phyloP scores from a whole-genome alignment of 2,888 invertebrate genomes.

The Muscina levida region DNA sequence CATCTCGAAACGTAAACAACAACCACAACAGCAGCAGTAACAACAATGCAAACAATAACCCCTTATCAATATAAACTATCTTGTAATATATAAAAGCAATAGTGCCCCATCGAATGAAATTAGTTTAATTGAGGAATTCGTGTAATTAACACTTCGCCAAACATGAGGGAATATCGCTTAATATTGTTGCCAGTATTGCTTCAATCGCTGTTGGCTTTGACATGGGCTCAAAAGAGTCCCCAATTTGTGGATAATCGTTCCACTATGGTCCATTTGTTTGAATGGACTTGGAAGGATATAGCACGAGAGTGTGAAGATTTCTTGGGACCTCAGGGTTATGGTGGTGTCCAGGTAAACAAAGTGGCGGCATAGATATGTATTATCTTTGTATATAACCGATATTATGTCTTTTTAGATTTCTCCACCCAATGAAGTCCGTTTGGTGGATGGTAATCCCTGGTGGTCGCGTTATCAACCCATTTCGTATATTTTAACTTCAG shows the following conservation, averaged over 20 bases:
- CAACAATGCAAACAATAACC: not conserved
- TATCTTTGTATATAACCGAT: too few species aligned
- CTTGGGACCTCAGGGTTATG: conserved; percentile 86
- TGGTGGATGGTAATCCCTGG: conserved; percentile 85
- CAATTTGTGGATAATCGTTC: conserved; percentile 80
- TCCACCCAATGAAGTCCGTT: conserved; percentile 86
- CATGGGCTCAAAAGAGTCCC: conserved; percentile 59
- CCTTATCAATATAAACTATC: not conserved
- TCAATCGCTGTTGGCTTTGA: not conserved
- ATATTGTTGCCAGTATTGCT: not conserved
- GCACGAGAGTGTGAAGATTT: conserved; percentile 89
- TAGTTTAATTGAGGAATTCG: not conserved
- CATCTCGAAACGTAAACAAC: too few species aligned
- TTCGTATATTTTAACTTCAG: conserved; percentile 86
- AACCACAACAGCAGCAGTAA: too few species aligned
- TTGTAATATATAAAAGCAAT: not conserved
- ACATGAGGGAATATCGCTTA: not conserved
- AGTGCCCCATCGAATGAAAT: not conserved
- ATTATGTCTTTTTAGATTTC: conserved; percentile 80
- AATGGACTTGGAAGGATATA: conserved; percentile 90
- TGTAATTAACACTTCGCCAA: not conserved
- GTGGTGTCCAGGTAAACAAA: conserved; percentile 86
- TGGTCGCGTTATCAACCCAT: conserved; percentile 92
- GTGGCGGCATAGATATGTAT: too few species aligned
- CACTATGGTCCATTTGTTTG: conserved; percentile 87